Base-by-base conservation (phyloP, 2,113 vertebrate genomes). In the Elephas maximus region DNA sequence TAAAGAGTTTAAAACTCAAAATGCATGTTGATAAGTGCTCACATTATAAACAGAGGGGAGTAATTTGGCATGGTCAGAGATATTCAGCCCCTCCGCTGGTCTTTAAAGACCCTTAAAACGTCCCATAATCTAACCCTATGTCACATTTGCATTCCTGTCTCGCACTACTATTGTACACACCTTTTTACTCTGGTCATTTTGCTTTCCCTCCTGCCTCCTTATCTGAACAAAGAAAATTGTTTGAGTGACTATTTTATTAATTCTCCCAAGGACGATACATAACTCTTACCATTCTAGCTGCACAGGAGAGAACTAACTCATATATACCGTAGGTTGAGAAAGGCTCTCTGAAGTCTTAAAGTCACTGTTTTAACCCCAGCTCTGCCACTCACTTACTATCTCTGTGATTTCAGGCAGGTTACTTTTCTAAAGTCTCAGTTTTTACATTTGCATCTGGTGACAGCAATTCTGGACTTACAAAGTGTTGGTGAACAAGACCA, bases 361-460 rank as follows among this genome's bases (percentile, higher is more conserved):
- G 83, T 62, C 21, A 89, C 51, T 41, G 14, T 62, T 95, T 91
- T 84, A 48, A 89, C 18, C 48, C 24, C 86, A 95, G 69, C 30
- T 77, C 33, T 83, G 83, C 30, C 57, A 85, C 44, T 71, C 94
- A 76, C 33, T 96, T 53, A 88, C 85, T 62, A 57, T 51, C n/a
- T 92, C 84, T 90, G 24, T 87, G 41, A 85, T 73, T 30, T 93
- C 62, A 88, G 53, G 60, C 6, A 71, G 18, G 41, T 84, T 76
- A 94, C 23, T 85, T 60, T 63, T 17, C 79, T 28, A 91, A 7
- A 77, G n/a, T 45, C 37, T 92, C 62, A 79, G 63, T 77, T 96
- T 90, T 96, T 33, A 45, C 28, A 82, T 33, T 3, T 51, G 2
- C 12, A 77, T 73, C 7, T 85, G 69, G 15, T 0, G 37, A 83